Evolutionary conservation across 1,140 invertebrate genomes (phyloP).

Genomic region (Chironomus tepperi): DNA sequence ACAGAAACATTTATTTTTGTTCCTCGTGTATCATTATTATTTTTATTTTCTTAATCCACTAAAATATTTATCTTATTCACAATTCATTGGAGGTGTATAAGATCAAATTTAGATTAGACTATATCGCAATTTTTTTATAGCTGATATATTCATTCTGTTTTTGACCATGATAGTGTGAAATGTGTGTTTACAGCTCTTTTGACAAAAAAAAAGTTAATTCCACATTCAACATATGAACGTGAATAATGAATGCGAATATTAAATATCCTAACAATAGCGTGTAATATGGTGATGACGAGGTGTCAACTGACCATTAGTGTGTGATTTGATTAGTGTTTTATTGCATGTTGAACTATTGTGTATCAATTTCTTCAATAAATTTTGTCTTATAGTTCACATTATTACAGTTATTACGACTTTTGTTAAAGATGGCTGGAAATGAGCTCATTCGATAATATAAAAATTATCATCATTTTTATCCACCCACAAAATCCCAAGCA

Average conservation of each 20-base stretch:
- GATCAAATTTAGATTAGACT: constrained; percentile 14
- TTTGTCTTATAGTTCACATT: background rate
- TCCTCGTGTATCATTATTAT: background rate
- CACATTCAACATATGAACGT: background rate
- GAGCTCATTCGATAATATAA: background rate
- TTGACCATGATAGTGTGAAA: background rate
- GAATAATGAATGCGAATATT: background rate
- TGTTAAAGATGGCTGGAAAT: background rate
- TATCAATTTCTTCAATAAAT: background rate
- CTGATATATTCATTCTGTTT: background rate
- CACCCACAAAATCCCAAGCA: background rate
- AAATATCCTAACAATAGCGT: background rate
- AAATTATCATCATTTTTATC: constrained; percentile 4
- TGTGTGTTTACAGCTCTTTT: constrained; percentile 14
- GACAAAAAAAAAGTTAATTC: background rate
- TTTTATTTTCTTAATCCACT: constrained; percentile 3
- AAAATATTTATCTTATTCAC: background rate
- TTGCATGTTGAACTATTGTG: background rate
- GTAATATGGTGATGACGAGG: constrained; percentile 11
- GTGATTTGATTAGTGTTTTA: background rate
- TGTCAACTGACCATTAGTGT: background rate
- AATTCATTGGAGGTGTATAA: background rate
- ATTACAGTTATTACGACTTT: background rate
- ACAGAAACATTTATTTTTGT: too few relatives aligned
- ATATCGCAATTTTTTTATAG: background rate